Evolutionary conservation across 1,140 invertebrate species (phyloP).

Genomic region (Amyelois transitella): DNA sequence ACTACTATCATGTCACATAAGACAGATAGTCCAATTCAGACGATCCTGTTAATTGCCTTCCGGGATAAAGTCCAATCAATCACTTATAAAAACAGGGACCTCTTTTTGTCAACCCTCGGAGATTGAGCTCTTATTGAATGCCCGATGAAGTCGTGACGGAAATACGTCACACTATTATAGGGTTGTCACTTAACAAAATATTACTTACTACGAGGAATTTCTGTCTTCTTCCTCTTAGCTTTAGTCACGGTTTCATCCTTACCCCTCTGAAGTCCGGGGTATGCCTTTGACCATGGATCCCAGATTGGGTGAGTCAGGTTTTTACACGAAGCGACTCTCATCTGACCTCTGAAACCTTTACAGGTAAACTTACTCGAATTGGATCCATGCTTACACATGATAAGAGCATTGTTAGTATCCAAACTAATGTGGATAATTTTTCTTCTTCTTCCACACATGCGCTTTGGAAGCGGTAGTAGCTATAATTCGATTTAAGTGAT

Average conservation of each 20-base stretch:
- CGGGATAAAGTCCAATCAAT: slow-evolving; percentile 5
- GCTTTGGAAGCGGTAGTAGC: no score
- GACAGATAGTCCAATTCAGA: slow-evolving; percentile 5
- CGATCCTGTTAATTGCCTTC: slow-evolving; percentile 4
- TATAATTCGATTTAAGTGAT: no score
- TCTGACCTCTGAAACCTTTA: no score
- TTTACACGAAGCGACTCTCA: no score
- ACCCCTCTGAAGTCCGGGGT: no score
- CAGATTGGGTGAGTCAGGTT: neutral
- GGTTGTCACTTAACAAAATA: neutral
- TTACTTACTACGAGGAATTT: neutral
- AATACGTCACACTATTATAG: neutral
- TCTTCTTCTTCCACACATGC: no score
- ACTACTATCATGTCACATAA: neutral
- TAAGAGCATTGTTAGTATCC: neutral
- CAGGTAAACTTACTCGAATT: neutral
- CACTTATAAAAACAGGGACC: slow-evolving; percentile 3
- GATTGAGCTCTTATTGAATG: slow-evolving; percentile 10
- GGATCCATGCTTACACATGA: neutral
- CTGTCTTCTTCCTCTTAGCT: neutral
- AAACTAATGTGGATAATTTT: neutral
- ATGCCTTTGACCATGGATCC: no score
- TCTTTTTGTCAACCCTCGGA: slow-evolving; percentile 2
- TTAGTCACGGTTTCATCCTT: no score
- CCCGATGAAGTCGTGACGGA: neutral